Evolutionary conservation across 2,888 invertebrate species (phyloP), one percentile per base, ranked within the genome.

Genomic region (Nasonia oneida): DNA sequence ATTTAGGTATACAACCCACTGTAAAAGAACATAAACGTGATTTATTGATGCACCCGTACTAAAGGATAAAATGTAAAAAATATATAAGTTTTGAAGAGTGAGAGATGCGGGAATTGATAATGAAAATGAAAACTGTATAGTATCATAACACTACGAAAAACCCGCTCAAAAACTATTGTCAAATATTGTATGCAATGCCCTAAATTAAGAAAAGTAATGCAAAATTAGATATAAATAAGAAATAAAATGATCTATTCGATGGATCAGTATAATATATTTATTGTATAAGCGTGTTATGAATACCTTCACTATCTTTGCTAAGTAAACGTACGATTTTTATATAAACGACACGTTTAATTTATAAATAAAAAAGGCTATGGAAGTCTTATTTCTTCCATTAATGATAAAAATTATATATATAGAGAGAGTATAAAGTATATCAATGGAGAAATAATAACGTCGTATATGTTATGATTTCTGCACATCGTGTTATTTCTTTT

Each of bases 151-250:
- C 53, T 42, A n/a, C 15, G 37, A 53, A 80, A 29, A 29, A 57
- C 75, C 78, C 67, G 79, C 67, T 64, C 57, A 75, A 77, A 83
- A 81, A 77, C 33, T 84, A 57, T 80, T 83, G 73, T 86, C 80
- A 81, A 83, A 83, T 86, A 83, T 77, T 86, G 83, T 81, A 86
- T 77, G 81, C 83, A 84, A 84, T 81, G 73, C 53, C 67, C 29
- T 71, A 86, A 47, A 70, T 79, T 79, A 47, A 82, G 75, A 71
- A 42, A 67, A 77, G 14, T 70, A 71, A 80, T 67, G 53, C 75
- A 39, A 84, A 67, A 18, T 81, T 85, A 79, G 73, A 67, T 85
- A 78, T 82, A 39, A 39, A 71, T 23, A 50, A 74, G 18, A 79
- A 70, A 74, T 29, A 77, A 81, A 85, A 71, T 70, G 71, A 71